Percentiles rank a stretch among this genome's conserved stretches.
Evolutionary conservation across 2,797 vertebrate genomes (phyloP).

Genomic region (Manis crassicaudata): DNA sequence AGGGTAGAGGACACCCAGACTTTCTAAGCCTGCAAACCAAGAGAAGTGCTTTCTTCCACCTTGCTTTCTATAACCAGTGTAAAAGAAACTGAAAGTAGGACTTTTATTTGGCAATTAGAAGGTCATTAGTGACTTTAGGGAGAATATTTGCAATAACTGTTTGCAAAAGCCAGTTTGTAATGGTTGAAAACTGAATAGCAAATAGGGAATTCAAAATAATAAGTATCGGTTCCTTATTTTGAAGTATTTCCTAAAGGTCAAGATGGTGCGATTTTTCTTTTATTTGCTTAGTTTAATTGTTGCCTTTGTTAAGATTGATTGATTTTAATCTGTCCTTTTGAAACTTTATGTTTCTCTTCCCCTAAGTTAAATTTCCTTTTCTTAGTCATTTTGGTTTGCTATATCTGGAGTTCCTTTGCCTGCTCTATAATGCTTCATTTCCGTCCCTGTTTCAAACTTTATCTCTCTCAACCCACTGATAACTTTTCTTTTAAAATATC

Average conservation of each 20-base stretch:
- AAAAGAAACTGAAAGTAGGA: neutral
- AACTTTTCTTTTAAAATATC: neutral
- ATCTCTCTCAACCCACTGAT: neutral
- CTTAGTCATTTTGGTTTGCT: neutral
- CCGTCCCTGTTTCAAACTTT: neutral
- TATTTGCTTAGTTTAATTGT: neutral
- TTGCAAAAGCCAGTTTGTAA: neutral
- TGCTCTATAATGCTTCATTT: neutral
- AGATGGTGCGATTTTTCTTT: neutral
- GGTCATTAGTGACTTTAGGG: neutral
- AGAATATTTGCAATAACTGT: neutral
- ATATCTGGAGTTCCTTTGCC: neutral
- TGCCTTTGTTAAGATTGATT: neutral
- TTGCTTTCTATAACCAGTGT: neutral
- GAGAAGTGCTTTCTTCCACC: neutral
- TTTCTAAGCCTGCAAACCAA: neutral
- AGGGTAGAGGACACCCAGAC: neutral
- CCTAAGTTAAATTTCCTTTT: neutral
- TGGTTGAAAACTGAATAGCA: neutral
- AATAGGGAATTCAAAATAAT: neutral
- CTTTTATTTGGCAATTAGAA: neutral
- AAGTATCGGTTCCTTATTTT: neutral
- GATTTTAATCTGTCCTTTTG: neutral
- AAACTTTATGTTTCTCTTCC: neutral
- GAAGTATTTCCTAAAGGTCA: neutral